Evolutionary conservation across 2,113 vertebrate genomes (phyloP).

Genomic region (Pseudonaja textilis): DNA sequence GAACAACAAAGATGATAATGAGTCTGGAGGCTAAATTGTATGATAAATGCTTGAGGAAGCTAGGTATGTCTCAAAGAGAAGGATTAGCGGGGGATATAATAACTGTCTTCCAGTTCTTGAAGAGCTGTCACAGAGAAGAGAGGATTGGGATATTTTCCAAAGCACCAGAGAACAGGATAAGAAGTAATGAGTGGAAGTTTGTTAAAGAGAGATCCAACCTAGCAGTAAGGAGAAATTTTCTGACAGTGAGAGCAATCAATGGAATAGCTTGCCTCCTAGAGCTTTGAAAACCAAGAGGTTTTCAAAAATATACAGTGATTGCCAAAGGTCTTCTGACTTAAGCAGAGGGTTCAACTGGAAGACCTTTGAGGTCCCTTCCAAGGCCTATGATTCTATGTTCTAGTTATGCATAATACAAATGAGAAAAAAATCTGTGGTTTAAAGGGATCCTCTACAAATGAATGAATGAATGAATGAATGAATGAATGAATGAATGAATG

Average conservation of each 20-base stretch:
- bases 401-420: constrained; percentile 1
- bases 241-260: background rate
- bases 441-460: constrained; percentile 3
- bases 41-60: background rate
- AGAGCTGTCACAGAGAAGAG: background rate
- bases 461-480: too few relatives aligned
- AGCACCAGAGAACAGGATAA: too few relatives aligned
- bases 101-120: background rate
- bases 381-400: background rate
- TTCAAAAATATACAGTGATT: too few relatives aligned
- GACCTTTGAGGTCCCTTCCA: background rate
- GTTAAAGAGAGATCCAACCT: background rate
- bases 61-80: background rate
- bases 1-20: background rate
- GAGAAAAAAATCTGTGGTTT: background rate
- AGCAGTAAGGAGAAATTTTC: background rate
- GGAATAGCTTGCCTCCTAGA: background rate
- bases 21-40: background rate
- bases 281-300: too few relatives aligned
- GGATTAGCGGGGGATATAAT: background rate
- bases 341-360: background rate
- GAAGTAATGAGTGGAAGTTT: too few relatives aligned
- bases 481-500: too few relatives aligned
- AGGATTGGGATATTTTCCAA: background rate
- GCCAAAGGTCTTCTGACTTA: background rate